phyloP scores from a whole-genome alignment of 2,888 invertebrate species.

The Bugulina stolonifera region DNA sequence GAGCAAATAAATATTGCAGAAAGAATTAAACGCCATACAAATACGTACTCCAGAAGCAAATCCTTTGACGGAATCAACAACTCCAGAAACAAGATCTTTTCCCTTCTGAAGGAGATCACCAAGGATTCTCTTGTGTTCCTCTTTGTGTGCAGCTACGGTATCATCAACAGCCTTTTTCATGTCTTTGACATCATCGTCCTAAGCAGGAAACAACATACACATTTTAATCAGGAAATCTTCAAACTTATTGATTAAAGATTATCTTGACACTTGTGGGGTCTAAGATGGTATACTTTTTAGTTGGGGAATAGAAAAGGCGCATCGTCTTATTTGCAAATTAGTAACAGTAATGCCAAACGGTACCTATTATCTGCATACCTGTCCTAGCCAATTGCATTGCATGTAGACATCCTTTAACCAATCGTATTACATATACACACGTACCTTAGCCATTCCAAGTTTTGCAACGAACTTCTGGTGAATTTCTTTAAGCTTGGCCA shows the following conservation, averaged over 20 bases:
- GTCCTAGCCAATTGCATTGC: too few relatives aligned
- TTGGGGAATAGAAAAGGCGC: neutral
- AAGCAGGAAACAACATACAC: too few relatives aligned
- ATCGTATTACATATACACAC: too few relatives aligned
- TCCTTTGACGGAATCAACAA: neutral
- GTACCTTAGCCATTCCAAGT: neutral
- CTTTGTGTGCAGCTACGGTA: neutral
- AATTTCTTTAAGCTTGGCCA: neutral
- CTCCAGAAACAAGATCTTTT: neutral
- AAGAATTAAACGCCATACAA: neutral
- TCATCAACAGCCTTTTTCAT: slow-evolving; percentile 3
- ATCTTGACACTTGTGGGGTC: too few relatives aligned
- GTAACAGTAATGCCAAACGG: too few relatives aligned
- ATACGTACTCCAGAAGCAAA: neutral
- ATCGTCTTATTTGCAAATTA: too few relatives aligned
- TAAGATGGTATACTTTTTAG: too few relatives aligned
- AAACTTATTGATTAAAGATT: too few relatives aligned
- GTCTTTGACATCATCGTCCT: neutral
- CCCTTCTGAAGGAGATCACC: slow-evolving; percentile 7
- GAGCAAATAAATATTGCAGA: too few relatives aligned
- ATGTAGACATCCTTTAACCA: too few relatives aligned
- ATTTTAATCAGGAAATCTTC: too few relatives aligned
- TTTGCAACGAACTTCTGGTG: neutral
- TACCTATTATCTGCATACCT: too few relatives aligned
- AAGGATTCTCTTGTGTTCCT: slow-evolving; percentile 13